These are phyloP conservation scores for Diplodus puntazzo DNA, from an alignment of 2,797 vertebrate species.

Conservation along the genomic window DNA sequence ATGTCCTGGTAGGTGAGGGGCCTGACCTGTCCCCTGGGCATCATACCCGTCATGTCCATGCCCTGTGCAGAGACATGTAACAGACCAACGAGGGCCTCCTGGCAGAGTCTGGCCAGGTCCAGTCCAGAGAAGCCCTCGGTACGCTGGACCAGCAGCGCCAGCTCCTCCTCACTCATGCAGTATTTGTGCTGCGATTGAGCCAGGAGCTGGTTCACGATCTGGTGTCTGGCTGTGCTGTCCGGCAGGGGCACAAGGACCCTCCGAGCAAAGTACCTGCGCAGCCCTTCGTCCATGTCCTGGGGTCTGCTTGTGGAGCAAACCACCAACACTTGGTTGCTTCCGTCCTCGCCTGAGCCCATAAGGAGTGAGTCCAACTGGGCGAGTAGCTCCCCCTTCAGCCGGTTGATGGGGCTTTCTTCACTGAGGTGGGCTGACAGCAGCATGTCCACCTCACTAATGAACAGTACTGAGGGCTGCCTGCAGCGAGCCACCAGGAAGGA, in stretches of 20 bases:
- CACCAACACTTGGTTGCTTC: conserved; percentile 90
- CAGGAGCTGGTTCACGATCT: conserved; percentile 98
- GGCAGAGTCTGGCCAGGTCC: conserved; percentile 95
- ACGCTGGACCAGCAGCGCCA: conserved; percentile 96
- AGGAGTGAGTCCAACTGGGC: conserved; percentile 95
- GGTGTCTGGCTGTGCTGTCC: conserved; percentile 94
- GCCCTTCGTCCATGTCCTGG: conserved; percentile 97
- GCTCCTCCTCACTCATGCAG: conserved; percentile 98
- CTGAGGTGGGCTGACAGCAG: conserved; percentile 92
- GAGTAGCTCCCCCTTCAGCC: conserved; percentile 96
- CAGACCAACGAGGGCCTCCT: conserved; percentile 93
- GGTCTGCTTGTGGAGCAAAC: conserved; percentile 98
- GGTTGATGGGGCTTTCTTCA: conserved; percentile 94
- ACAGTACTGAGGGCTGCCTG: conserved; percentile 96
- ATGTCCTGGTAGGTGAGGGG: conserved; percentile 98
- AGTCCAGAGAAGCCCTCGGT: conserved; percentile 98
- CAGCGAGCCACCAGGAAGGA: conserved; percentile 97
- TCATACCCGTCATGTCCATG: conserved; percentile 94
- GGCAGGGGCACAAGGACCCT: conserved; percentile 97
- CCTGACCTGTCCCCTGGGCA: conserved; percentile 91
- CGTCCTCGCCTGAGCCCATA: conserved; percentile 91
- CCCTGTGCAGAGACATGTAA: conserved; percentile 92
- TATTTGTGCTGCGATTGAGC: conserved; percentile 98
- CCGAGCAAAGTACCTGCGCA: conserved; percentile 97
- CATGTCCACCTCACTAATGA: conserved; percentile 97